phyloP scores from a whole-genome alignment of 1,140 invertebrate genomes.

The Monochamus saltuarius region DNA sequence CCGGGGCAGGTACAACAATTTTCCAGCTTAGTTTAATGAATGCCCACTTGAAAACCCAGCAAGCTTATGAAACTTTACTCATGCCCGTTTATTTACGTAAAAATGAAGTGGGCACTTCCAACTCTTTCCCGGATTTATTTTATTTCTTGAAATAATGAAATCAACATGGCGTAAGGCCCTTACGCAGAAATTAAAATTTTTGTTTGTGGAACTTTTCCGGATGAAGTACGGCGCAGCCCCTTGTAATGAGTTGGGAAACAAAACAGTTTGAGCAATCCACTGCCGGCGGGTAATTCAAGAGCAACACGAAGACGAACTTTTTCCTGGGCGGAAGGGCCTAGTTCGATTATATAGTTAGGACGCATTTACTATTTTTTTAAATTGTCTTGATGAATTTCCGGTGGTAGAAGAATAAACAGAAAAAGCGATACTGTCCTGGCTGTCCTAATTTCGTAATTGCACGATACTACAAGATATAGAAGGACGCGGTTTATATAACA shows the following conservation, averaged over 20 bases:
- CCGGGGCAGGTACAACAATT: background rate
- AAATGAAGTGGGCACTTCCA: conserved; percentile 9
- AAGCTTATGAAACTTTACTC: background rate
- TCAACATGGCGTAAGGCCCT: conserved; percentile 31
- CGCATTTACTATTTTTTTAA: too few relatives aligned
- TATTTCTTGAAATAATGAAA: conserved; percentile 29
- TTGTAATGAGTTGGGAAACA: conserved; percentile 36
- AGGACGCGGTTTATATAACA: too few relatives aligned
- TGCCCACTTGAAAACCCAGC: background rate
- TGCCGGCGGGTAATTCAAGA: conserved; percentile 26
- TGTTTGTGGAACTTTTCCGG: conserved; percentile 32
- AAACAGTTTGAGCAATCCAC: conserved; percentile 26
- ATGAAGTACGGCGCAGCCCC: conserved; percentile 29
- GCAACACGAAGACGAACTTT: conserved; percentile 18
- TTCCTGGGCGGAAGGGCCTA: conserved; percentile 24
- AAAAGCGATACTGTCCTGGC: too few relatives aligned
- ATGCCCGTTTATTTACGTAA: conserved; percentile 8
- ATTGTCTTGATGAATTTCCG: too few relatives aligned
- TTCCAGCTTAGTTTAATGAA: background rate
- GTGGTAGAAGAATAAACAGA: too few relatives aligned
- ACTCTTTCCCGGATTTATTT: conserved; percentile 17
- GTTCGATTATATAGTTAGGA: too few relatives aligned
- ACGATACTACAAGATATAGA: too few relatives aligned
- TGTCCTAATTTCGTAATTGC: too few relatives aligned
- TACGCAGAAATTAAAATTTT: conserved; percentile 34